A percentile compares a stretch with the other conserved stretches of the same genome.
These are phyloP conservation scores for Chironomus tentans DNA, from an alignment of 2,888 invertebrate genomes.

Conservation along the genomic window DNA sequence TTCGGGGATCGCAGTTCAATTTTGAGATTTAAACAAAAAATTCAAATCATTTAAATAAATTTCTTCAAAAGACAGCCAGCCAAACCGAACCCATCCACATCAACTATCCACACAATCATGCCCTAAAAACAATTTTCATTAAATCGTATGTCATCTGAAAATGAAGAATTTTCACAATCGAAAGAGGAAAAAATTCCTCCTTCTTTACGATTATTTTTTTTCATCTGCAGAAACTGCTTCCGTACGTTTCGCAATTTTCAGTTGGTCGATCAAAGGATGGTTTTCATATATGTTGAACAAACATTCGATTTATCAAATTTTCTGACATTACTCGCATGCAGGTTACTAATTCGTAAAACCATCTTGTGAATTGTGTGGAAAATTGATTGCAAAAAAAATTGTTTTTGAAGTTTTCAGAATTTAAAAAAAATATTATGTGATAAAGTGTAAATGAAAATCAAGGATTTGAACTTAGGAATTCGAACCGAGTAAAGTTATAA, in stretches of 20 bases:
- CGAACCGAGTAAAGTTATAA: too few relatives aligned
- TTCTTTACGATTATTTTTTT: background rate
- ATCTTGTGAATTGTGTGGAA: background rate
- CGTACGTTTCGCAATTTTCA: slow-evolving; percentile 6
- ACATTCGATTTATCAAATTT: slow-evolving; percentile 13
- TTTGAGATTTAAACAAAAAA: too few relatives aligned
- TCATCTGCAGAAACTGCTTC: background rate
- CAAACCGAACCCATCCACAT: too few relatives aligned
- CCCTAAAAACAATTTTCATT: slow-evolving; percentile 25
- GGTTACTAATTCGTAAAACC: background rate
- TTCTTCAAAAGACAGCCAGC: too few relatives aligned
- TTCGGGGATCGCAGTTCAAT: too few relatives aligned
- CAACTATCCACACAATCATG: too few relatives aligned
- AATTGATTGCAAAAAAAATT: background rate
- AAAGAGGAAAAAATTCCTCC: slow-evolving; percentile 10
- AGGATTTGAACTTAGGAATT: too few relatives aligned
- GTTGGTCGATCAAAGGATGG: slow-evolving; percentile 24
- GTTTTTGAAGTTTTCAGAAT: too few relatives aligned
- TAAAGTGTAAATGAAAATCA: too few relatives aligned
- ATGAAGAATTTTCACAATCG: slow-evolving; percentile 25
- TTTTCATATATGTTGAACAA: background rate
- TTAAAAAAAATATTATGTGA: too few relatives aligned
- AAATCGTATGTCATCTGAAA: slow-evolving; percentile 27
- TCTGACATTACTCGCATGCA: background rate
- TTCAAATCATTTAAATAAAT: too few relatives aligned